Percentiles rank a stretch among this genome's conserved stretches.
phyloP scores from a whole-genome alignment of 1,140 invertebrate species.

The Aleiodes sp. region DNA sequence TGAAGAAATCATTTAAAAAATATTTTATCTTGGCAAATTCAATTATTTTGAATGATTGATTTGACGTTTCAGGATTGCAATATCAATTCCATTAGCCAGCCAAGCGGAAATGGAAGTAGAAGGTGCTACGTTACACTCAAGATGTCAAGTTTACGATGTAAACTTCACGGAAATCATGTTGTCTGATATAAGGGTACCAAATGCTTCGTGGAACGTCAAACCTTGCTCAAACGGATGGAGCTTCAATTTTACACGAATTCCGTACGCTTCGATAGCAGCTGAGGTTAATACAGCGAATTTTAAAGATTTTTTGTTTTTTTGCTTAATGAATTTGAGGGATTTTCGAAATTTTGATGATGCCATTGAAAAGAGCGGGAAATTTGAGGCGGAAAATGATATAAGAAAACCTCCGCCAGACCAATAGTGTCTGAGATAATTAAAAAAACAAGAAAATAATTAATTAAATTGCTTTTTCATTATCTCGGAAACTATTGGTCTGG shows the following conservation, averaged over 20 bases:
- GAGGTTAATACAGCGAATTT: constrained; percentile 69
- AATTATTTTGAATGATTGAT: constrained; percentile 12
- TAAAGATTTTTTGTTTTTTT: not conserved
- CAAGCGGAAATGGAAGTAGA: constrained; percentile 51
- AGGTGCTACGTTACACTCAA: constrained; percentile 68
- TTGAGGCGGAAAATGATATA: too few relatives aligned
- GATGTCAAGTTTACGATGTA: constrained; percentile 77
- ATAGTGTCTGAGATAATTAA: too few relatives aligned
- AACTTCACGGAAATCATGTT: constrained; percentile 73
- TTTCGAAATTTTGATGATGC: too few relatives aligned
- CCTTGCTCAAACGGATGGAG: constrained; percentile 77
- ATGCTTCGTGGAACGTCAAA: constrained; percentile 72
- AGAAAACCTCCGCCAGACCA: too few relatives aligned
- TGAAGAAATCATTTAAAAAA: too few relatives aligned
- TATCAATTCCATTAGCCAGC: constrained; percentile 71
- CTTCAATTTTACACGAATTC: constrained; percentile 79
- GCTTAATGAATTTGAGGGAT: not conserved
- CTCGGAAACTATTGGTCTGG: too few relatives aligned
- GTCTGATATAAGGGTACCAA: constrained; percentile 65
- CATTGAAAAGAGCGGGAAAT: too few relatives aligned
- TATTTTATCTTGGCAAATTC: not conserved
- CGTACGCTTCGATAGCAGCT: constrained; percentile 80
- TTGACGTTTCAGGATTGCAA: constrained; percentile 65
- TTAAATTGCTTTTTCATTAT: constrained; percentile 1
- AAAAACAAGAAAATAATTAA: too few relatives aligned